phyloP scores from a whole-genome alignment of 2,888 invertebrate species.

The Hydraecia micacea region DNA sequence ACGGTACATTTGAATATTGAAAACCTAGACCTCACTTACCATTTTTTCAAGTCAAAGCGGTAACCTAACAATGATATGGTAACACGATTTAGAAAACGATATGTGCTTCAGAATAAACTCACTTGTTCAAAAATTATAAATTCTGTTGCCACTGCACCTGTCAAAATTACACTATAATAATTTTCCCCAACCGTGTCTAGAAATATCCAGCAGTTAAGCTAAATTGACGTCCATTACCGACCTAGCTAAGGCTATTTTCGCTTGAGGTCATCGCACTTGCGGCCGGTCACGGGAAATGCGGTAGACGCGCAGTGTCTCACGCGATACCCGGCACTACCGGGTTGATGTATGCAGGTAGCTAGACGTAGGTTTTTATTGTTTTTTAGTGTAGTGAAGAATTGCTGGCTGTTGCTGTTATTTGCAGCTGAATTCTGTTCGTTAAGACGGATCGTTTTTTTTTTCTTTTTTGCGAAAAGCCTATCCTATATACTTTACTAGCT shows the following conservation, averaged over 20 bases:
- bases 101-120: background rate
- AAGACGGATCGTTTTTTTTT: too few species aligned
- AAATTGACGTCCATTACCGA: slow-evolving; percentile 40
- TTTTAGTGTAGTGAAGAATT: background rate
- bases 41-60: background rate
- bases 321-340: slow-evolving; percentile 22
- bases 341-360: slow-evolving; percentile 17
- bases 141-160: background rate
- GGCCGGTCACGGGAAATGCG: slow-evolving; percentile 51
- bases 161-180: background rate
- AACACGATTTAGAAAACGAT: background rate
- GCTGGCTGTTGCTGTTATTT: background rate
- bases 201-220: background rate
- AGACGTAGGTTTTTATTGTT: slow-evolving; percentile 2
- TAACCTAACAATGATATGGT: too few species aligned
- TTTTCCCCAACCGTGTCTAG: background rate
- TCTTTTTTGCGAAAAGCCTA: too few species aligned
- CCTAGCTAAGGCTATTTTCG: slow-evolving; percentile 49
- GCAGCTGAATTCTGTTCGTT: background rate
- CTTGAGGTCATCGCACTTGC: slow-evolving; percentile 46
- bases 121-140: background rate
- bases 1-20: too few species aligned
- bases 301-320: slow-evolving; percentile 42
- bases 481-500: too few species aligned
- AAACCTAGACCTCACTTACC: too few species aligned